Percentiles rank a stretch among this genome's conserved stretches.
These are phyloP conservation scores for Phaetusa simplex DNA, from an alignment of 2,113 vertebrate genomes.

Conservation along the genomic window DNA sequence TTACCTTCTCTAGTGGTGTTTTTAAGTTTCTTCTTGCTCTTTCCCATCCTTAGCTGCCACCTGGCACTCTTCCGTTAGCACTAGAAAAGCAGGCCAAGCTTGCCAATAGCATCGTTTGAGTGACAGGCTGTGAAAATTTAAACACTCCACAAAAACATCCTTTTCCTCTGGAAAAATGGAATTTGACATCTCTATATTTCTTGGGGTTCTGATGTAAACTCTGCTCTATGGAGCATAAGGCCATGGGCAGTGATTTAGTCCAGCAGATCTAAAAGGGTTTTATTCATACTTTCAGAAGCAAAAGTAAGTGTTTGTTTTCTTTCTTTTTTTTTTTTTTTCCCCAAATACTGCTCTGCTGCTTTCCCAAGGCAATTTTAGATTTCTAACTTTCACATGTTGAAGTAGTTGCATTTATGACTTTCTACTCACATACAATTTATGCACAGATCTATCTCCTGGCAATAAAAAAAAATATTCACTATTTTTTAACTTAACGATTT, in stretches of 20 bases:
- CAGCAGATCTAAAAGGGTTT: not conserved
- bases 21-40: not conserved
- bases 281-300: not conserved
- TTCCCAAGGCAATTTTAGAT: not conserved
- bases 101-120: slow-evolving; percentile 22
- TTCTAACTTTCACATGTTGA: not conserved
- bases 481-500: not conserved
- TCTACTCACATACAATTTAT: not conserved
- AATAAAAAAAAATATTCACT: not conserved
- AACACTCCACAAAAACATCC: slow-evolving; percentile 18
- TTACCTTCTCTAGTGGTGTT: not conserved
- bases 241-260: not conserved
- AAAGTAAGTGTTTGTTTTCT: not conserved
- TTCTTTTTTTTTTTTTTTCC: not conserved
- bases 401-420: not conserved
- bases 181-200: not conserved
- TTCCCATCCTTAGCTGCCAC: slow-evolving; percentile 8
- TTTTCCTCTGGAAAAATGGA: slow-evolving; percentile 19
- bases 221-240: not conserved
- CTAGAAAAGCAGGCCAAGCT: not conserved
- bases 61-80: not conserved
- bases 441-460: not conserved
- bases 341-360: not conserved
- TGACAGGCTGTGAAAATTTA: slow-evolving; percentile 47
- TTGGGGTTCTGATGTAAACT: not conserved